Base-by-base conservation (phyloP, 2,888 invertebrate species). In the Lomographa bimaculata region DNA sequence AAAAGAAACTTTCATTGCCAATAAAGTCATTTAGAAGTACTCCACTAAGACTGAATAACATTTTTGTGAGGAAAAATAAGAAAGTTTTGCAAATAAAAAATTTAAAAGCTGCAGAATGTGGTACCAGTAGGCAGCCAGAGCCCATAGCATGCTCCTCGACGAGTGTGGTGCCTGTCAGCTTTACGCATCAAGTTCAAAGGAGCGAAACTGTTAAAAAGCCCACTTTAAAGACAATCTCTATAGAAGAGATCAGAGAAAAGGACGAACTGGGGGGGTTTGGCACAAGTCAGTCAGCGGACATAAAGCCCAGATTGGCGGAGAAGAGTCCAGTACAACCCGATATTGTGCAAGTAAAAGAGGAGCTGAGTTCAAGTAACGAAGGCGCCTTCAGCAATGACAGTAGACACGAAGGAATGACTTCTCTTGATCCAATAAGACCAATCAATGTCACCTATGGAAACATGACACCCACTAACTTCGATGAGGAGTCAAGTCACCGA, bases 81-180 rank as follows among this genome's bases (percentile, higher is more conserved):
- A 89, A 87, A 60, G 60, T 86, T 35, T 65, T 90, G 41, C 79
- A 86, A 46, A 89, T 89, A 29, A 89, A 85, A 46, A 87, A 87
- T 59, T 64, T 71, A 2, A 86, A 80, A 53, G 19, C 49, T 1
- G 54, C 57, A 29, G 33, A 57, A 21, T 30, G 45, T 9, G 56
- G 35, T 36, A 56, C 32, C 19, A 60, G 57, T 30, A 40, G 30
- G 28, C 68, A 69, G 8, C 45, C 42, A 28, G 75, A 73, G 23
- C 66, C 72, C 1, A 45, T 55, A 34, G 65, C 84, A 2, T 74
- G 79, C 7, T 77, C 83, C 8, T 80, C 85, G 1, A 57, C 61
- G 5, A 61, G 65, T 40, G 68, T 57, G 30, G 64, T 64, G 7
- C 77, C 81, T 1, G 80, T 81, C 60, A 71, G 74, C 50, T 85